Conservation (phyloP, 2,888 invertebrate genomes). For the Yponomeuta cagnagella region DNA sequence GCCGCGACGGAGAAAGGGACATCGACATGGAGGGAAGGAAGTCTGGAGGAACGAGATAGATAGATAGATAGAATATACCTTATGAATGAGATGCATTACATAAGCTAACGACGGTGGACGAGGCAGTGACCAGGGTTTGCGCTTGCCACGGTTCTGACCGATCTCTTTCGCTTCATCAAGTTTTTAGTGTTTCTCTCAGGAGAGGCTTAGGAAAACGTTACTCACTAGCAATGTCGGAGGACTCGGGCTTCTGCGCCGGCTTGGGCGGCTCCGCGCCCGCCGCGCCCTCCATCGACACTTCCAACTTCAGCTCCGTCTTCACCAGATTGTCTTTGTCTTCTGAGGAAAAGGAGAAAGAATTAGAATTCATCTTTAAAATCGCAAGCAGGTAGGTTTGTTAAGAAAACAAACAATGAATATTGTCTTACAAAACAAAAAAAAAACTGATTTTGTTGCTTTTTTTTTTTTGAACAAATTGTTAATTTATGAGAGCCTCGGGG, state of each 20-base stretch:
- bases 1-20: conserved; percentile 78
- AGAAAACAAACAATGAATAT: no score
- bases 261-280: neutral
- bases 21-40: conserved; percentile 55
- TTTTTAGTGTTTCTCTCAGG: no score
- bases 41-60: conserved; percentile 26
- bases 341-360: neutral
- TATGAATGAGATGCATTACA: no score
- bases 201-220: neutral
- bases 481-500: no score
- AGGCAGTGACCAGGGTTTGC: no score
- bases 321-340: neutral
- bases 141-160: no score
- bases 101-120: no score
- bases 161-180: no score
- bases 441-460: no score
- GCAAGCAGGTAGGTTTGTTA: neutral
- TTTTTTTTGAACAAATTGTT: no score
- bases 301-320: neutral
- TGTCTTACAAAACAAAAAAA: no score
- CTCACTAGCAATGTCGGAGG: neutral
- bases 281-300: neutral
- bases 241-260: neutral
- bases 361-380: neutral
- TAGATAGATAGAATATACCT: no score